Conservation (phyloP, 2,888 invertebrate genomes). For the Yponomeuta evonymella region DNA sequence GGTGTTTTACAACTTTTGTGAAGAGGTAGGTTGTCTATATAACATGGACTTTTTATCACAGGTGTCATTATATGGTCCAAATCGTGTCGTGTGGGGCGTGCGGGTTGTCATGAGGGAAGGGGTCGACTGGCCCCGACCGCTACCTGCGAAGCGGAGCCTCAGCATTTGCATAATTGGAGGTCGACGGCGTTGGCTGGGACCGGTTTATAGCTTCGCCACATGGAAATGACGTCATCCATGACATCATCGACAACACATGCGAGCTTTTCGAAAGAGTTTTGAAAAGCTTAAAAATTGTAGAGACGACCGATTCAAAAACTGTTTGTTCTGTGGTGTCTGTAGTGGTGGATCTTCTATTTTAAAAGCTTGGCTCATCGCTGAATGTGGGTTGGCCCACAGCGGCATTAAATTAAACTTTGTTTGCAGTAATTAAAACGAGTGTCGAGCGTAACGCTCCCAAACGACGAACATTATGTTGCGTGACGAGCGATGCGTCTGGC, state of each 20-base stretch:
- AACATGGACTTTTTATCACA: not conserved
- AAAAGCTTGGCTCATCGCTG: not conserved
- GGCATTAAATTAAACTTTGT: constrained; percentile 8
- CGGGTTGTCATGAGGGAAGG: not conserved
- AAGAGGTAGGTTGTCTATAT: not conserved
- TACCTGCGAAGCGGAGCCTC: constrained; percentile 16
- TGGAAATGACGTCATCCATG: constrained; percentile 58
- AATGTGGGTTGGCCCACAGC: not conserved
- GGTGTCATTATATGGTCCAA: not conserved
- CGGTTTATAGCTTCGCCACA: constrained; percentile 46
- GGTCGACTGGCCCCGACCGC: not conserved
- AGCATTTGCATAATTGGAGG: constrained; percentile 70
- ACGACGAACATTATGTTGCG: constrained; percentile 4
- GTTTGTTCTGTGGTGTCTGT: not conserved
- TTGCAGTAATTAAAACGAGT: constrained; percentile 13
- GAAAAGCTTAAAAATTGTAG: not conserved
- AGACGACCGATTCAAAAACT: not conserved
- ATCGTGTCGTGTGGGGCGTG: not conserved
- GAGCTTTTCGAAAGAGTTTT: constrained; percentile 12
- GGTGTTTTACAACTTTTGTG: not conserved
- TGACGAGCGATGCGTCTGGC: not conserved
- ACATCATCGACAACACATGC: constrained; percentile 43
- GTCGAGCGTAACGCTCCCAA: constrained; percentile 6
- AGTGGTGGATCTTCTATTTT: not conserved
- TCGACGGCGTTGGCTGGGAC: constrained; percentile 35